Base-by-base conservation (phyloP, 2,888 invertebrate genomes). In the Drosophila mimetica region DNA sequence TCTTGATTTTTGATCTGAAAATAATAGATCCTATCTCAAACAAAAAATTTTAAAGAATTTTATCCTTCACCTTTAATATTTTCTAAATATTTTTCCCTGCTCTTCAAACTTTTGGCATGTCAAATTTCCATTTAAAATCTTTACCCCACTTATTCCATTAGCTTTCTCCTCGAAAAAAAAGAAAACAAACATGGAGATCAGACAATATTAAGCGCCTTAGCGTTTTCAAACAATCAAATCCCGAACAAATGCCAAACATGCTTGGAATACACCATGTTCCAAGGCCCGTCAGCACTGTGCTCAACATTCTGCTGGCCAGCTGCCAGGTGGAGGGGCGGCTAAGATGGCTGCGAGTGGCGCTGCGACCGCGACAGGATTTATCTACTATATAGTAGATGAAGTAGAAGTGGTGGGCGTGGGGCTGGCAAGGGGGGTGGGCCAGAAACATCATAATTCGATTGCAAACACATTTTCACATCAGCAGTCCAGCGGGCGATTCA, bases 371-470 rank as follows among this genome's bases (percentile, higher is more conserved):
- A n/a, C 63, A 59, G 70, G 67, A 58, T 46, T 67, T 57, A 58
- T 57, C 37, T 39, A 60, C 46, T 30, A 59, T 42, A 53, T 7
- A 8, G 32, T 39, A 18, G 11, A 7, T 22, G 30, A 6, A 20
- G n/a, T n/a, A n/a, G n/a, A n/a, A n/a, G n/a, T n/a, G n/a, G 16
- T 2, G 11, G 25, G 5, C 4, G 13, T 25, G 48, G 8, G 9
- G 6, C 8, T 22, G 41, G 9, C 1, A 3, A n/a, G 14, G 58
- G 28, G 16, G 4, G 30, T 18, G 16, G 60, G 71, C 6, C 46
- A 30, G 46, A n/a, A 61, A 76, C 77, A 87, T 76, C 74, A 77
- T 88, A 86, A 86, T 84, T 76, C 64, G 65, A 79, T 76, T 74
- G 77, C 66, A 74, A 84, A 79, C 72, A 82, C 60, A 82, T 76